Evolutionary conservation across 2,888 invertebrate genomes (phyloP).

Genomic region (Drosophila melanosoma): DNA sequence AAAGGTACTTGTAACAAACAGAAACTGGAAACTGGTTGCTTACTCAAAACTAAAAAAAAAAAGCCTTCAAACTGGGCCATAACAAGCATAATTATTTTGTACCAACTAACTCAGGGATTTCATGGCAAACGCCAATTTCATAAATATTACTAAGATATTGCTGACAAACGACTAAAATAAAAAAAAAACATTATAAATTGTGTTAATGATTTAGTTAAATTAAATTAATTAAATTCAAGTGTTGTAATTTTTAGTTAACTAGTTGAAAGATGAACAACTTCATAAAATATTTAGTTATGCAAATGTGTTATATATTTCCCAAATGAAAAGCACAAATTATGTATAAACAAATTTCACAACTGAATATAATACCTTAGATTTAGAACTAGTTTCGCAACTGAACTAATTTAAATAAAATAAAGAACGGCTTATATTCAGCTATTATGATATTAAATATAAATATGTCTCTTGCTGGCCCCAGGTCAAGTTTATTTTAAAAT

Average conservation of each 20-base stretch:
- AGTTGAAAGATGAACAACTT: not conserved
- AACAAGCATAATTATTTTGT: conserved; percentile 1
- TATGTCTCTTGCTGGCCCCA: not conserved
- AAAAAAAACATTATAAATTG: not conserved
- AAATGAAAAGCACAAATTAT: not conserved
- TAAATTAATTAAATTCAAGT: not conserved
- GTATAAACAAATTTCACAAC: not conserved
- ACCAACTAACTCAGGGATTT: not conserved
- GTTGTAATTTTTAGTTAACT: not conserved
- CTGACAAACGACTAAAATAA: not conserved
- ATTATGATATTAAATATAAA: not conserved
- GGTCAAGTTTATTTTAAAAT: not conserved
- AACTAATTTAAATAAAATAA: not conserved
- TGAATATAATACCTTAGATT: not conserved
- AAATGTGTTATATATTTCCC: not conserved
- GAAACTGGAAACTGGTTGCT: conserved; percentile 11
- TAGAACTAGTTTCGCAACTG: not conserved
- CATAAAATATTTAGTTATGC: not conserved
- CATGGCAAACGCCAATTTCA: not conserved
- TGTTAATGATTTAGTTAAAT: not conserved
- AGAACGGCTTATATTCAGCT: not conserved
- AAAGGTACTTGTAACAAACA: not conserved
- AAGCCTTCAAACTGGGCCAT: conserved; percentile 7
- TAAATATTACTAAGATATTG: not conserved
- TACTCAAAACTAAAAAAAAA: not conserved